Conservation (phyloP, 1,140 invertebrate genomes). For the Catajapyx aquilonaris region DNA sequence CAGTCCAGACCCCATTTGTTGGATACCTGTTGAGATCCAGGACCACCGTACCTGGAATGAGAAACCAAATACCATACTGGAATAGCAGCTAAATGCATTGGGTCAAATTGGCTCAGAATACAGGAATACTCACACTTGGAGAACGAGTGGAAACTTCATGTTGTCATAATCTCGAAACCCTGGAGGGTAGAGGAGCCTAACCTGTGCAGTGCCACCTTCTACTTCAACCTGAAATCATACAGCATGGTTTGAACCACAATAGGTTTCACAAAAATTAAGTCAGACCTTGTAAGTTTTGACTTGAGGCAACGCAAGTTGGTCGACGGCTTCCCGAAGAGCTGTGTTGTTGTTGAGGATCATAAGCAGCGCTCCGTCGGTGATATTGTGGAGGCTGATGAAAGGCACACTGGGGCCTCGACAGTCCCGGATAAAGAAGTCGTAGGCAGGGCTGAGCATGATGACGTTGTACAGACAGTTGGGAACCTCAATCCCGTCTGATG, state of each 20-base stretch:
- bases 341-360: conserved; percentile 23
- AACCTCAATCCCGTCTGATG: conserved; percentile 8
- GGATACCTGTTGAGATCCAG: conserved; percentile 50
- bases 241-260: too few species aligned
- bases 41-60: conserved; percentile 37
- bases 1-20: conserved; percentile 48
- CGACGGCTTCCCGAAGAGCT: conserved; percentile 15
- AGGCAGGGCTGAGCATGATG: conserved; percentile 8
- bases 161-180: conserved; percentile 59
- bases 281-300: too few species aligned
- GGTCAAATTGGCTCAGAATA: conserved; percentile 2
- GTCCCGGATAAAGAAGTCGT: background rate
- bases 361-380: conserved; percentile 14
- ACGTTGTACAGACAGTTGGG: conserved; percentile 11
- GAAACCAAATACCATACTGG: too few species aligned
- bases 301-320: conserved; percentile 19
- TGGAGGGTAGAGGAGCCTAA: conserved; percentile 47
- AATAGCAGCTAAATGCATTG: too few species aligned
- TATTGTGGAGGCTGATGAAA: background rate
- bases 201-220: conserved; percentile 28
- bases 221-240: conserved; percentile 27
- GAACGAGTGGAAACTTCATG: conserved; percentile 52
- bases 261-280: too few species aligned
- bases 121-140: conserved; percentile 45
- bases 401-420: conserved; percentile 11